phyloP scores from a whole-genome alignment of 2,888 invertebrate species.

The Hemicrepidius hirtus region DNA sequence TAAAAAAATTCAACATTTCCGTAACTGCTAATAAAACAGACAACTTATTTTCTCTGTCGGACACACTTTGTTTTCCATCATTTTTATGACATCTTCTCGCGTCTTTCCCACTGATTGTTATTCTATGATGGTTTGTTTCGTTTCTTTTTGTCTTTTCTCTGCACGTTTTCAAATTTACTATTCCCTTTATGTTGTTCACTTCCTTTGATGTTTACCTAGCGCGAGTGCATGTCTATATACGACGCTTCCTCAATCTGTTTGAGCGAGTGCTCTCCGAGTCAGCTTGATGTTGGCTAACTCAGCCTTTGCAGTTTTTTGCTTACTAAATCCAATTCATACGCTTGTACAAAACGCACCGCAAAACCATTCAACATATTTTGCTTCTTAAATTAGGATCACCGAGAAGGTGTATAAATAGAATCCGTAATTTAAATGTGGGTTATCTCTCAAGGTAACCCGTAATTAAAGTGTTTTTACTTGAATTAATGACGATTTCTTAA shows the following conservation, averaged over 20 bases:
- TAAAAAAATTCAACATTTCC: conserved; percentile 56
- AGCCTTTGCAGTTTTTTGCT: conserved; percentile 35
- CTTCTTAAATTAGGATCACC: background rate
- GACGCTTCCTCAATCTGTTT: conserved; percentile 54
- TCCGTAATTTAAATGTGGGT: background rate
- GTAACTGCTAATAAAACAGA: conserved; percentile 57
- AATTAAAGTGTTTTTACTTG: conserved; percentile 2
- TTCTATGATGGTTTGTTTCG: conserved; percentile 64
- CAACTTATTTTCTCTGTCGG: conserved; percentile 58
- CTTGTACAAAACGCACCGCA: conserved; percentile 15
- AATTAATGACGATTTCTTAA: conserved; percentile 4
- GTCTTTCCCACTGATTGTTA: conserved; percentile 65
- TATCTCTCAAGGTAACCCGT: background rate
- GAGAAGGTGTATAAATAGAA: background rate
- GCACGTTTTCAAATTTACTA: conserved; percentile 65
- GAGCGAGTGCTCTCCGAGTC: conserved; percentile 40
- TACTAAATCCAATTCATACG: conserved; percentile 28
- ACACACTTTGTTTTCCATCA: conserved; percentile 65
- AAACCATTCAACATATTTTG: conserved; percentile 5
- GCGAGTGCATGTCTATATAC: conserved; percentile 56
- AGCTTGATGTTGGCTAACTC: conserved; percentile 35
- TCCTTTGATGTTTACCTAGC: conserved; percentile 66
- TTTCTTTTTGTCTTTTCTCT: conserved; percentile 62
- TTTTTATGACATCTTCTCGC: conserved; percentile 64
- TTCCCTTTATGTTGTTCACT: conserved; percentile 66